phyloP scores from a whole-genome alignment of 1,140 invertebrate genomes.

The Euschistus heros region DNA sequence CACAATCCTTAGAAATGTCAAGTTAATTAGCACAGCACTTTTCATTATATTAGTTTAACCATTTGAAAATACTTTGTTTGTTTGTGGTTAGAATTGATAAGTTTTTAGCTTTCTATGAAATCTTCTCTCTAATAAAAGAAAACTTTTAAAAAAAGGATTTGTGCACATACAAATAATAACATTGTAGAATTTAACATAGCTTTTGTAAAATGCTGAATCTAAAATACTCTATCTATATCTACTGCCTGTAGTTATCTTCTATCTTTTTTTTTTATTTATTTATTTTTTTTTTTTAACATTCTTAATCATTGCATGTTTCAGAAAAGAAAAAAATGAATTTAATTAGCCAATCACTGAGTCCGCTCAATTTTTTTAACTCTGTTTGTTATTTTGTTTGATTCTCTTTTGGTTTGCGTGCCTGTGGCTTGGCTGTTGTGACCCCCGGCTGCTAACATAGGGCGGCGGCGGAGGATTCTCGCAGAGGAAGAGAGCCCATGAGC shows the following conservation, averaged over 20 bases:
- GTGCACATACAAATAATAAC: constrained; percentile 10
- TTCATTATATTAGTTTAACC: background rate
- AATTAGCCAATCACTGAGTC: constrained; percentile 8
- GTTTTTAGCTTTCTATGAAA: too few relatives aligned
- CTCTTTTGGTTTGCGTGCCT: constrained; percentile 38
- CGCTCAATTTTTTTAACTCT: constrained; percentile 23
- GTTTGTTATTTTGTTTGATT: constrained; percentile 35
- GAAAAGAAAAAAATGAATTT: constrained; percentile 6
- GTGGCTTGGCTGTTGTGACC: constrained; percentile 41
- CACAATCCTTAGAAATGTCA: background rate
- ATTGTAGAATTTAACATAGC: constrained; percentile 1
- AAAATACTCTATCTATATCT: background rate
- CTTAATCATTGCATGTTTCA: too few relatives aligned
- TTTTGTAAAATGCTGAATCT: constrained; percentile 10
- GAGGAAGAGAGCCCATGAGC: constrained; percentile 76
- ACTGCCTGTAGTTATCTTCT: constrained; percentile 10
- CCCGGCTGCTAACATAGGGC: constrained; percentile 37
- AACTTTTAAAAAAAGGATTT: background rate
- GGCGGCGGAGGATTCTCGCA: constrained; percentile 49
- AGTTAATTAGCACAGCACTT: constrained; percentile 4
- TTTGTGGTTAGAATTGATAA: background rate
- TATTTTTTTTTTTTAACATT: too few relatives aligned
- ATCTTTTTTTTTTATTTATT: background rate
- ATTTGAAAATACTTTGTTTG: background rate
- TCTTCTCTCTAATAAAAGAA: background rate